Conservation (phyloP, 2,888 invertebrate genomes). For the Perithous albicinctus region DNA sequence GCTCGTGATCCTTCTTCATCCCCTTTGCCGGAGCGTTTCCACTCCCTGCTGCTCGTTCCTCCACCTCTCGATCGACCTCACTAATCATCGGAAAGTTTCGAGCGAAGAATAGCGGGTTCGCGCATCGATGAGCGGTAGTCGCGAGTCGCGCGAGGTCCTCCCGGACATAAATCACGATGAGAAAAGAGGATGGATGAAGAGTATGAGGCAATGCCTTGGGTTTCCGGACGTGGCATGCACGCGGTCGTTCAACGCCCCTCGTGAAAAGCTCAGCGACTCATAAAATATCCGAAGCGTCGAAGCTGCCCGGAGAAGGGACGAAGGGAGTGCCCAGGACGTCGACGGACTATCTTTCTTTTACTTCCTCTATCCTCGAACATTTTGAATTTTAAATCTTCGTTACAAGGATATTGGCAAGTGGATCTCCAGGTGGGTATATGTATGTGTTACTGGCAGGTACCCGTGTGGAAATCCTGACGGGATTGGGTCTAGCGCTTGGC, state of each 20-base stretch:
- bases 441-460: background rate
- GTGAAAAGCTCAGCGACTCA: constrained; percentile 60
- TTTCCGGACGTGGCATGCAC: constrained; percentile 23
- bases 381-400: constrained; percentile 56
- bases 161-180: constrained; percentile 62
- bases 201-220: background rate
- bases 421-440: background rate
- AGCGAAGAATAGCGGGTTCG: constrained; percentile 63
- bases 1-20: constrained; percentile 33
- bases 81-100: constrained; percentile 70
- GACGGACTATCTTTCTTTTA: background rate
- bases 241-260: constrained; percentile 49
- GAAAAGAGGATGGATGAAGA: constrained; percentile 43
- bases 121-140: constrained; percentile 66
- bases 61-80: constrained; percentile 61
- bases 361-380: constrained; percentile 2
- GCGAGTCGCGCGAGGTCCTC: constrained; percentile 65
- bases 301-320: background rate
- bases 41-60: constrained; percentile 3
- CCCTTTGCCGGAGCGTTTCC: constrained; percentile 48
- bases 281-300: constrained; percentile 59
- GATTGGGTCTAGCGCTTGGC: too few relatives aligned
- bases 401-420: constrained; percentile 17
- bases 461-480: too few relatives aligned
- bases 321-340: constrained; percentile 15